Conservation (phyloP, 1,140 invertebrate species). For the Anadara kagoshimensis region DNA sequence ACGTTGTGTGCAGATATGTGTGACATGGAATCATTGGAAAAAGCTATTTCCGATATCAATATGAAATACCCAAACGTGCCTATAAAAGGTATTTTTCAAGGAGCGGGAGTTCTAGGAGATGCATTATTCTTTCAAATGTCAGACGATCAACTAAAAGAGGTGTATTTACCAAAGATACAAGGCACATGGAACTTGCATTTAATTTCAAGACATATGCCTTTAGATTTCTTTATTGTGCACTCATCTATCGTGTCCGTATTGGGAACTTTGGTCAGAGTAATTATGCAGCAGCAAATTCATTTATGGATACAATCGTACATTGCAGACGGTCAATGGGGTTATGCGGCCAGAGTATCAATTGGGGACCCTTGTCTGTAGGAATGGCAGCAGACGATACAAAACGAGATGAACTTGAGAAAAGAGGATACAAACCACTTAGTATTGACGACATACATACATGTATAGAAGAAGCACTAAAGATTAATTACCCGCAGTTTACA, state of each 20-base stretch:
- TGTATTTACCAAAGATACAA: slow-evolving; percentile 53
- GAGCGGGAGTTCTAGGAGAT: slow-evolving; percentile 55
- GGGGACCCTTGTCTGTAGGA: slow-evolving; percentile 49
- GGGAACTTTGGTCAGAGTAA: slow-evolving; percentile 19
- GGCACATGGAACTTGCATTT: slow-evolving; percentile 63
- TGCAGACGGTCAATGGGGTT: slow-evolving; percentile 39
- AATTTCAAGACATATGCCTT: slow-evolving; percentile 35
- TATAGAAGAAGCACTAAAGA: not conserved
- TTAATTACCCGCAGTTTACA: not conserved
- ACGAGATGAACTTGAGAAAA: not conserved
- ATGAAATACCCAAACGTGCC: not conserved
- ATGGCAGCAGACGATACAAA: slow-evolving; percentile 26
- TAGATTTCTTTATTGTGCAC: slow-evolving; percentile 26
- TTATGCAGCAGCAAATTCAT: slow-evolving; percentile 52
- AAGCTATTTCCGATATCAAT: slow-evolving; percentile 25
- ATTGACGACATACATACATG: not conserved
- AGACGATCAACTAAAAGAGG: slow-evolving; percentile 38
- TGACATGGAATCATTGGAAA: slow-evolving; percentile 26
- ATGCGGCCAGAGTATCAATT: slow-evolving; percentile 55
- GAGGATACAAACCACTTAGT: not conserved
- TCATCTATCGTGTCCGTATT: slow-evolving; percentile 4
- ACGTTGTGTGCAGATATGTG: slow-evolving; percentile 44
- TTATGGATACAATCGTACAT: slow-evolving; percentile 54
- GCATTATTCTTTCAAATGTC: slow-evolving; percentile 44
- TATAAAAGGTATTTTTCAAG: slow-evolving; percentile 58